These are phyloP conservation scores for Willisornis vidua DNA, from an alignment of 2,113 vertebrate species.

Conservation along the genomic window DNA sequence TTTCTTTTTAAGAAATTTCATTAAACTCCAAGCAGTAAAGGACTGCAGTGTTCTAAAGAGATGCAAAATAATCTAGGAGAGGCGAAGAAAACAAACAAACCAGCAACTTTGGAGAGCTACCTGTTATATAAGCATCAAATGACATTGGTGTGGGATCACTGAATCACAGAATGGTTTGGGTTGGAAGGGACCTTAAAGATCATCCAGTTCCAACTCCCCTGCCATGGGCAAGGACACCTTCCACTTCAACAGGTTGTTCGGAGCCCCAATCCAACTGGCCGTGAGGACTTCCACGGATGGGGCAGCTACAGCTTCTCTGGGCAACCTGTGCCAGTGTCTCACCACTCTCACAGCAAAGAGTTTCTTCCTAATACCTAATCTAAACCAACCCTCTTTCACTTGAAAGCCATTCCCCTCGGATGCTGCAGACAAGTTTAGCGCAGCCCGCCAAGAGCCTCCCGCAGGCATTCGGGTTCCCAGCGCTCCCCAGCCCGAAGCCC, in stretches of 20 bases:
- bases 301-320: neutral
- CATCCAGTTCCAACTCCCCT: neutral
- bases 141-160: fast-evolving
- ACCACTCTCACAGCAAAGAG: neutral
- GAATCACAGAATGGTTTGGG: neutral
- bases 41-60: neutral
- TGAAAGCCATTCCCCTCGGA: neutral
- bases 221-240: neutral
- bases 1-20: neutral
- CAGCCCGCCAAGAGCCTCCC: neutral
- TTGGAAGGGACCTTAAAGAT: neutral
- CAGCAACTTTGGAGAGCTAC: neutral
- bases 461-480: neutral
- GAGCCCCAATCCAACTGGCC: neutral
- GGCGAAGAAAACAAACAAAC: neutral
- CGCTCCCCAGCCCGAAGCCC: neutral
- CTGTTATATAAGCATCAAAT: neutral
- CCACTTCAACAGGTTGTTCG: neutral
- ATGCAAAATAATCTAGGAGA: neutral
- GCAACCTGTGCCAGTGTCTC: neutral
- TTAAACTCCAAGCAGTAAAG: neutral
- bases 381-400: neutral
- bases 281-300: neutral
- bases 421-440: neutral
- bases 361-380: neutral